Base-by-base conservation (phyloP, 2,113 vertebrate species). In the Pitta sordida region DNA sequence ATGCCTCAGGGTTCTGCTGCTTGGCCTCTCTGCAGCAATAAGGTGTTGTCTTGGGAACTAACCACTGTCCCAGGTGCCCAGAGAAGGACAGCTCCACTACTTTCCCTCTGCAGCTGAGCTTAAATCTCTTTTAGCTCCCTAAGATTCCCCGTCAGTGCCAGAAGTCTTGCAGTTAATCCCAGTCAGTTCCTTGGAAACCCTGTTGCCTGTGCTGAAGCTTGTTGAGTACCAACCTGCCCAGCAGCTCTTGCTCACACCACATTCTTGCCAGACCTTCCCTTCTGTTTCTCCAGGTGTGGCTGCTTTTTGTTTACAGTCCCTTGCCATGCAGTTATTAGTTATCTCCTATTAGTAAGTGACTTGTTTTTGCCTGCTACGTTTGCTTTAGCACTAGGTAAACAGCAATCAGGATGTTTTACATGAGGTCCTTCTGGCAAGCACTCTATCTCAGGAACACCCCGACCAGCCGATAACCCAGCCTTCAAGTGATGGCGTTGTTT, bases 291-390 rank as follows among this genome's bases (percentile, higher is more conserved):
- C 44, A 73, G 85, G 82, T 2, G 17, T 44, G 74, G 78, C 85
- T 80, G 80, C 65, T 87, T 89, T 93, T 39, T 82, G 56, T 84
- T 87, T 82, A 63, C 62, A 85, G 48, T 79, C 36, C 41, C 70
- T 78, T 2, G 1, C 24, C 56, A 32, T 6, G 6, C 64, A 84
- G 65, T 59, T 78, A 29, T 59, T 62, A 18, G 55, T 81, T 93
- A 90, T 62, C 76, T 88, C 41, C 55, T 76, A 70, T 86, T 89
- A 86, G 77, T 56, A 36, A 80, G 76, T 58, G 37, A 55, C 34
- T 70, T 41, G 36, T 17, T 93, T 86, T 88, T 83, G 48, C 74
- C 74, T 30, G 44, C n/a, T 56, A 10, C 71, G 53, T 93, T 95
- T 95, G 36, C 71, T 91, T 71, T 92, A 78, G 73, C 1, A 1